phyloP scores from a whole-genome alignment of 2,888 invertebrate genomes.

The Volucella bombylans region DNA sequence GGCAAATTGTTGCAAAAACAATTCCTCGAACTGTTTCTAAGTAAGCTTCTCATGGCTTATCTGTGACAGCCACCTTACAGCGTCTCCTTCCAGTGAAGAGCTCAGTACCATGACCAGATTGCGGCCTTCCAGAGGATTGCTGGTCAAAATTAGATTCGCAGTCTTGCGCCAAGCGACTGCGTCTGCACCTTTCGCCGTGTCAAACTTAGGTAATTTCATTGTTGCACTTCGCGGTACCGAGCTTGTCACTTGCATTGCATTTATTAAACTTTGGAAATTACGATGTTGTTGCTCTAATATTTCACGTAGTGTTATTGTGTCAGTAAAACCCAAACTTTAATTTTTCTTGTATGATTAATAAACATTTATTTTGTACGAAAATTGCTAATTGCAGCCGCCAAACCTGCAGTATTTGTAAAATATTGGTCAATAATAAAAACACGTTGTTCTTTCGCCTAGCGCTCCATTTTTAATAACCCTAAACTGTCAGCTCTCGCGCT shows the following conservation, averaged over 20 bases:
- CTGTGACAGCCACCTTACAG: conserved; percentile 38
- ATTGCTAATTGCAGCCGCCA: no score
- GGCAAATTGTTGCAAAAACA: conserved; percentile 43
- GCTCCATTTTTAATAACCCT: no score
- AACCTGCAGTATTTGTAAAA: no score
- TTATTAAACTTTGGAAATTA: no score
- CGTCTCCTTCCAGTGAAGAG: conserved; percentile 24
- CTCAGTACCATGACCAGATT: conserved; percentile 25
- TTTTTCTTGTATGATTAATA: no score
- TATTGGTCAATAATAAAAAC: no score
- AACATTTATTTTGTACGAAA: no score
- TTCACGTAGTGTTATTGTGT: no score
- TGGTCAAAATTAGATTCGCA: conserved; percentile 22
- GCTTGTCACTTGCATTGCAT: conserved; percentile 29
- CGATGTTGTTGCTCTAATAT: no score
- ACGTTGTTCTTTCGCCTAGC: no score
- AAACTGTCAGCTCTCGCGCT: no score
- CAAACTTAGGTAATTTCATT: conserved; percentile 31
- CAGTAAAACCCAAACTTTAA: no score
- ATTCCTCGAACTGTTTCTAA: conserved; percentile 35
- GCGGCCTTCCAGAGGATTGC: conserved; percentile 33
- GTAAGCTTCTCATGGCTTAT: conserved; percentile 33
- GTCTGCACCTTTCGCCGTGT: conserved; percentile 29
- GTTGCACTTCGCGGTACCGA: conserved; percentile 18
- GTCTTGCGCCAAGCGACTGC: conserved; percentile 27